phyloP scores from a whole-genome alignment of 1,140 invertebrate genomes.

The Trichogramma pretiosum region DNA sequence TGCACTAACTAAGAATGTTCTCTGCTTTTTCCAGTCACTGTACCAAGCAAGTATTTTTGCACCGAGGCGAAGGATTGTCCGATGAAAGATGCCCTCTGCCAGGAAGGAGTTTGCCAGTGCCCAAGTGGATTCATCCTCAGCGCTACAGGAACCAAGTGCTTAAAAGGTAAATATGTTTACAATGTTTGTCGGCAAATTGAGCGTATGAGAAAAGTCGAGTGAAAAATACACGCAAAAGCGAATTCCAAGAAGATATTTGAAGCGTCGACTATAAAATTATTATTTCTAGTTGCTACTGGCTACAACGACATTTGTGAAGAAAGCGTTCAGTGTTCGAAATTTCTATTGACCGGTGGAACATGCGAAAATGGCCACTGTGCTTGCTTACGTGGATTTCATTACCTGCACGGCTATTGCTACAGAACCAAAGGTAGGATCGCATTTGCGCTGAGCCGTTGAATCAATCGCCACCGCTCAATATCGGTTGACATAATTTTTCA shows the following conservation, averaged over 20 bases:
- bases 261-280: background rate
- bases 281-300: slow-evolving; percentile 11
- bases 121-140: background rate
- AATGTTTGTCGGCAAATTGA: no score
- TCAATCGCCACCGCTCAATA: no score
- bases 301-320: slow-evolving; percentile 21
- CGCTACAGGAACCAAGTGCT: slow-evolving; percentile 2
- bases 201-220: no score
- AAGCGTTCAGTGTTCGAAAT: slow-evolving; percentile 21
- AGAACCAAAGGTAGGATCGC: slow-evolving; percentile 19
- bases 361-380: slow-evolving; percentile 20
- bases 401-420: slow-evolving; percentile 23
- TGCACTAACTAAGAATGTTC: no score
- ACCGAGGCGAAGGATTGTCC: no score
- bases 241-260: no score
- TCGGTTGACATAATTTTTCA: no score
- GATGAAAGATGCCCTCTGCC: background rate
- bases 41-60: no score
- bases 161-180: no score
- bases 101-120: background rate
- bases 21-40: no score
- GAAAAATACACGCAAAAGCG: no score
- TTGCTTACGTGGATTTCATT: slow-evolving; percentile 24
- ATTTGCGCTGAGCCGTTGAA: no score
- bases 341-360: slow-evolving; percentile 20